A percentile compares a stretch with the other conserved stretches of the same genome.
These are phyloP conservation scores for Macquaria ambigua DNA, from an alignment of 2,113 vertebrate species.

Conservation along the genomic window DNA sequence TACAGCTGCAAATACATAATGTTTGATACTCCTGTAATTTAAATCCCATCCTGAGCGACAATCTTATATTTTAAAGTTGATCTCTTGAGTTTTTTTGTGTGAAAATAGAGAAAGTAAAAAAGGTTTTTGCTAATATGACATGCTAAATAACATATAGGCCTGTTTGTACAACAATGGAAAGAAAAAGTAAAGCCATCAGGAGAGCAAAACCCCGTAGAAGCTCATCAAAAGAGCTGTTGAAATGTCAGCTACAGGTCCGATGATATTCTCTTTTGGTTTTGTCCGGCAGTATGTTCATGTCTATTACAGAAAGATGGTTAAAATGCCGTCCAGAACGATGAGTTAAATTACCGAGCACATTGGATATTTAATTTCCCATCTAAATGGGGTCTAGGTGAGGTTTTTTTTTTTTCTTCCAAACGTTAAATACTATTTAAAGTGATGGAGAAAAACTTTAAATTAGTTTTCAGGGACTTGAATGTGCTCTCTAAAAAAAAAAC, in stretches of 20 bases:
- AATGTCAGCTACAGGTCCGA: not conserved
- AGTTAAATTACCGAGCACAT: not conserved
- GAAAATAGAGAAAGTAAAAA: not conserved
- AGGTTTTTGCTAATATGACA: not conserved
- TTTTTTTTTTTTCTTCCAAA: no score
- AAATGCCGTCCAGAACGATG: no score
- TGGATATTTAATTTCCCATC: not conserved
- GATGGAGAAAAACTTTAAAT: not conserved
- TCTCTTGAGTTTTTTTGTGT: not conserved
- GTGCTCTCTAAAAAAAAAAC: not conserved
- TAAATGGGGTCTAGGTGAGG: not conserved
- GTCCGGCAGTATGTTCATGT: no score
- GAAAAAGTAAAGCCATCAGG: no score
- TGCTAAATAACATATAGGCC: no score
- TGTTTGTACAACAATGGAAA: no score
- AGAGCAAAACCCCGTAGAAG: not conserved
- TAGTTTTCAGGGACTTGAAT: not conserved
- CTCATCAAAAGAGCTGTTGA: not conserved
- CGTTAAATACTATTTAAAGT: not conserved
- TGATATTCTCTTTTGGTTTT: not conserved
- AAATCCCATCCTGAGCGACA: not conserved
- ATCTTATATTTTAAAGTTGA: not conserved
- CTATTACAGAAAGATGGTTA: no score
- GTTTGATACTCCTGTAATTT: not conserved
- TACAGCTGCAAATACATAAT: no score